phyloP scores from a whole-genome alignment of 2,113 vertebrate genomes.

The Solea senegalensis region DNA sequence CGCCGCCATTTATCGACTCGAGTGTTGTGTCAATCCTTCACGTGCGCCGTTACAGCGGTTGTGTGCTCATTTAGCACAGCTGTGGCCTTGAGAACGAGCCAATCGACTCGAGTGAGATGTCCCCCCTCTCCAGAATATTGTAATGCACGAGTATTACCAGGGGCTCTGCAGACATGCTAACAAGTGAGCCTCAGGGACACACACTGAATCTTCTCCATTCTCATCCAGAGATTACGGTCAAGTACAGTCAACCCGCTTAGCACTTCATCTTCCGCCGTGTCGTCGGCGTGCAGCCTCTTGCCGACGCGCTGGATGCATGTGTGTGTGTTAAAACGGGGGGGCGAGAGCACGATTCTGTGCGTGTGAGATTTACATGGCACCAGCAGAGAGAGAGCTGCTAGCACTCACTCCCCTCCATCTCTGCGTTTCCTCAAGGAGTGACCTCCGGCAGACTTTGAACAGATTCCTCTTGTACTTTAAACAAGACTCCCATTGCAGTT shows the following conservation, averaged over 20 bases:
- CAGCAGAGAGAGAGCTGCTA: slow-evolving; percentile 41
- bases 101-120: slow-evolving; percentile 40
- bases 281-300: slow-evolving; percentile 6
- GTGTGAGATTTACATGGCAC: slow-evolving; percentile 21
- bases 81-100: slow-evolving; percentile 47
- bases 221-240: slow-evolving; percentile 63
- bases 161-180: slow-evolving; percentile 39
- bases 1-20: slow-evolving; percentile 43
- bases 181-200: slow-evolving; percentile 49
- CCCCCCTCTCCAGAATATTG: slow-evolving; percentile 45
- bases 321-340: slow-evolving; percentile 9
- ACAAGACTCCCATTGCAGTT: slow-evolving; percentile 75
- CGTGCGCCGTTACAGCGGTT: neutral
- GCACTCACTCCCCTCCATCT: slow-evolving; percentile 55
- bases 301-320: slow-evolving; percentile 24
- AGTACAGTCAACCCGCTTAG: slow-evolving; percentile 56
- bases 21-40: slow-evolving; percentile 12
- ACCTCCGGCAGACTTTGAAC: slow-evolving; percentile 66
- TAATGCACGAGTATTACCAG: slow-evolving; percentile 56
- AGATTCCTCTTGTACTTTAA: slow-evolving; percentile 76
- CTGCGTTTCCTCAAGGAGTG: slow-evolving; percentile 75
- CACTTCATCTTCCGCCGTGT: slow-evolving; percentile 52
- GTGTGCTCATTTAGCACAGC: slow-evolving; percentile 33
- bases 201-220: slow-evolving; percentile 49
- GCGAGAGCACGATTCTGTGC: slow-evolving; percentile 25